These are phyloP conservation scores for Bradypodion pumilum DNA, from an alignment of 2,797 vertebrate species.

Conservation along the genomic window DNA sequence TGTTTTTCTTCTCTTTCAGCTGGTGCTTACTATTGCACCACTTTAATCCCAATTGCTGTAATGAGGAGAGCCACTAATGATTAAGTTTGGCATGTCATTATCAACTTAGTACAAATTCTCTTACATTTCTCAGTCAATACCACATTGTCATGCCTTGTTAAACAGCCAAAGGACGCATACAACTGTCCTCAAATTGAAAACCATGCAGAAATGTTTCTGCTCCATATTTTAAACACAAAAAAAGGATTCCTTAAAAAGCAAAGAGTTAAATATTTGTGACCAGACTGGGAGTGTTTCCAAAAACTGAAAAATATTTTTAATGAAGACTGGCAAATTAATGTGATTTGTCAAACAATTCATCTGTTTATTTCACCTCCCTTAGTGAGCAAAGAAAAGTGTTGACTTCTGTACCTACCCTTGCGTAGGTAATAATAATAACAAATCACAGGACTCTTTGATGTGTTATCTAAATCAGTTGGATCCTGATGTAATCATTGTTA, in stretches of 20 bases:
- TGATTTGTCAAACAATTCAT: background rate
- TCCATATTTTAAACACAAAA: conserved; percentile 69
- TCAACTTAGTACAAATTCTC: conserved; percentile 42
- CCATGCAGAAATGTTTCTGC: conserved; percentile 55
- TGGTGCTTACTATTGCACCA: conserved; percentile 40
- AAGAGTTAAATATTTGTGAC: conserved; percentile 9
- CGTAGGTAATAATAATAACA: conserved; percentile 46
- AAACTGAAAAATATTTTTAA: conserved; percentile 2
- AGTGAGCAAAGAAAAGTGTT: background rate
- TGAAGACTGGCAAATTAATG: conserved; percentile 1
- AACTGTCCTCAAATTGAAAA: conserved; percentile 41
- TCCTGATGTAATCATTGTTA: background rate
- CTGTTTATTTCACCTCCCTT: background rate
- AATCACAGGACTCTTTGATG: conserved; percentile 9
- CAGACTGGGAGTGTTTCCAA: conserved; percentile 1
- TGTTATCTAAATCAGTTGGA: background rate
- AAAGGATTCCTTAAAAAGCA: conserved; percentile 25
- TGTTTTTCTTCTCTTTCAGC: conserved; percentile 7
- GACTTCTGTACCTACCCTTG: conserved; percentile 30
- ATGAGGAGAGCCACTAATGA: conserved; percentile 41
- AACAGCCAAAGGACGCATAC: conserved; percentile 33
- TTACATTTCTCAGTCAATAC: conserved; percentile 35
- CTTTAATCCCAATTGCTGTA: conserved; percentile 51
- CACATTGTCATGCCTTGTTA: conserved; percentile 54
- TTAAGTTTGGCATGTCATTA: conserved; percentile 55